These are phyloP conservation scores for Aphaenogaster floridana DNA, from an alignment of 1,140 invertebrate species.

Conservation along the genomic window DNA sequence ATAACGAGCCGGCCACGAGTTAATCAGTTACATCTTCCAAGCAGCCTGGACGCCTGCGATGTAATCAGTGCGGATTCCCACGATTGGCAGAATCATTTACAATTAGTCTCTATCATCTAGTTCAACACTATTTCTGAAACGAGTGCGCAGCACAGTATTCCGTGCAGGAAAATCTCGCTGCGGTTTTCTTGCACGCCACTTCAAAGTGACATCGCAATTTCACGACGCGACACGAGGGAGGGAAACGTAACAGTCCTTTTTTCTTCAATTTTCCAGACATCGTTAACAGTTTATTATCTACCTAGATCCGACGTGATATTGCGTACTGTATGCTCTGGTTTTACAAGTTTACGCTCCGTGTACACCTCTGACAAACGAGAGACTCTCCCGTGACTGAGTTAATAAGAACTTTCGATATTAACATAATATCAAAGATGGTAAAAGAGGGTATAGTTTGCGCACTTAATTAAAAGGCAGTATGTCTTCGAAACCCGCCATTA, in stretches of 20 bases:
- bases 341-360: background rate
- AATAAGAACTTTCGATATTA: conserved; percentile 34
- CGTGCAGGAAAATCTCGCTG: conserved; percentile 29
- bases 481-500: conserved; percentile 16
- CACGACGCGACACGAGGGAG: conserved; percentile 11
- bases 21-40: conserved; percentile 64
- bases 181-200: conserved; percentile 66
- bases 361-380: background rate
- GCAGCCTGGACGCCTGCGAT: conserved; percentile 53
- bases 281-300: conserved; percentile 46
- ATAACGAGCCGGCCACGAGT: conserved; percentile 24
- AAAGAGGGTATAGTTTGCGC: background rate
- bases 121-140: conserved; percentile 74
- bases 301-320: background rate
- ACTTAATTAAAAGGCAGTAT: conserved; percentile 36
- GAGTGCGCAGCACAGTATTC: conserved; percentile 21
- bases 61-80: conserved; percentile 73
- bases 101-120: conserved; percentile 74
- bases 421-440: conserved; percentile 9
- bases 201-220: conserved; percentile 55
- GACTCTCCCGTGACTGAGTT: background rate
- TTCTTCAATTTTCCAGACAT: conserved; percentile 26
- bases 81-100: conserved; percentile 74
- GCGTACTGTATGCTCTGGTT: background rate
- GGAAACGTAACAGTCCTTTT: conserved; percentile 45